These are phyloP conservation scores for Melitaea cinxia DNA, from an alignment of 1,140 invertebrate genomes.

Conservation along the genomic window DNA sequence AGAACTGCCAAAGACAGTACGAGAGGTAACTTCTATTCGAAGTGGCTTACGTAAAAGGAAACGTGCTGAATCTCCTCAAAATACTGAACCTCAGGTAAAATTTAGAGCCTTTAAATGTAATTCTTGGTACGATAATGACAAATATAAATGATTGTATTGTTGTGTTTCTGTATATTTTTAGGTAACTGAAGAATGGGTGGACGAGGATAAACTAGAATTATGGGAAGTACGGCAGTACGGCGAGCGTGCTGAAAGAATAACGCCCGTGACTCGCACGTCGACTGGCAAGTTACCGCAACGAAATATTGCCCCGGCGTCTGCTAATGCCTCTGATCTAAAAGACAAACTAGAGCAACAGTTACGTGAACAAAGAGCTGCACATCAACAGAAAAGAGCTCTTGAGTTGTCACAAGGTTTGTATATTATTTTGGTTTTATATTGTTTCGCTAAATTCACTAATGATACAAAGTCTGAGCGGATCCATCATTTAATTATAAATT, in stretches of 20 bases:
- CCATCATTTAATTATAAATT: no score
- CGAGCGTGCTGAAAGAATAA: constrained; percentile 87
- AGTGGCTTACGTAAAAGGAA: constrained; percentile 96
- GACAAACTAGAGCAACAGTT: constrained; percentile 96
- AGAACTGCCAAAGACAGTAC: constrained; percentile 94
- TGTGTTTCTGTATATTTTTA: constrained; percentile 35
- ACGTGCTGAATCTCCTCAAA: constrained; percentile 93
- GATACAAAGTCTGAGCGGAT: no score
- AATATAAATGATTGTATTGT: constrained; percentile 12
- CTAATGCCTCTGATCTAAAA: constrained; percentile 90
- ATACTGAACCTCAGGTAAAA: constrained; percentile 89
- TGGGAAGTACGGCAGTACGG: constrained; percentile 99
- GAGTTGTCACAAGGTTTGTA: constrained; percentile 82
- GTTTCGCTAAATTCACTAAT: not conserved
- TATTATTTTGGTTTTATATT: not conserved
- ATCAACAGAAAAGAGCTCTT: constrained; percentile 91
- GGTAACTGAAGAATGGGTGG: constrained; percentile 96
- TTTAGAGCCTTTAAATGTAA: not conserved
- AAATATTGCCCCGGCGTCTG: constrained; percentile 75
- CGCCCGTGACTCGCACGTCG: constrained; percentile 87
- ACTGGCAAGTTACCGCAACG: constrained; percentile 86
- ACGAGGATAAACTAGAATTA: constrained; percentile 96
- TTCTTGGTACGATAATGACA: not conserved
- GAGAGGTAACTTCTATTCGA: constrained; percentile 96
- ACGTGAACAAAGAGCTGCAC: constrained; percentile 91